phyloP scores from a whole-genome alignment of 1,140 invertebrate species.

The Nebria ingens region DNA sequence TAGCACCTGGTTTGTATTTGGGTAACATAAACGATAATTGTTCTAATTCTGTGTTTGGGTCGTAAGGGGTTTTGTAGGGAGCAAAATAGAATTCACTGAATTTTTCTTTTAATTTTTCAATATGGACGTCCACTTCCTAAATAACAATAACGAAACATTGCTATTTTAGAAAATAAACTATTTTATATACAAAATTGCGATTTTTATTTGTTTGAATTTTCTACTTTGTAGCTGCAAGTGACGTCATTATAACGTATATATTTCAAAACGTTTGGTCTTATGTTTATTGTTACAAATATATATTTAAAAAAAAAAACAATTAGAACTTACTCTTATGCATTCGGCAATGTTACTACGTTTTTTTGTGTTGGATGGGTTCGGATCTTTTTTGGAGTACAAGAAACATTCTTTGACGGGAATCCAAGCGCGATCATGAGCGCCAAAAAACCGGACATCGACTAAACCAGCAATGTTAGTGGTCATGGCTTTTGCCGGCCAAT shows the following conservation, averaged over 20 bases:
- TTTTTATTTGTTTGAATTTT: not conserved
- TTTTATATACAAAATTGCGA: not conserved
- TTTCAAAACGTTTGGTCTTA: not conserved
- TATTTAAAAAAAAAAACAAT: not conserved
- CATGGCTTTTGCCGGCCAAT: slow-evolving; percentile 91
- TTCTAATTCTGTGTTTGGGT: slow-evolving; percentile 50
- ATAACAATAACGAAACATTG: slow-evolving; percentile 20
- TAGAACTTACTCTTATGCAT: slow-evolving; percentile 41
- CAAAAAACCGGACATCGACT: slow-evolving; percentile 89
- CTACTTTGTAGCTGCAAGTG: not conserved
- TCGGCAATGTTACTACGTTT: slow-evolving; percentile 51
- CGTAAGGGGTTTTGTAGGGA: slow-evolving; percentile 56
- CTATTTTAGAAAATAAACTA: not conserved
- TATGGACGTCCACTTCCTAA: slow-evolving; percentile 62
- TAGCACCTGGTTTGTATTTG: slow-evolving; percentile 37
- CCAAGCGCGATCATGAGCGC: slow-evolving; percentile 87
- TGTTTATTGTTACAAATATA: not conserved
- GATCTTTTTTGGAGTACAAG: slow-evolving; percentile 63
- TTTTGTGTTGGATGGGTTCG: slow-evolving; percentile 42
- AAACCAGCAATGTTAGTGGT: slow-evolving; percentile 55
- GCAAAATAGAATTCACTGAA: slow-evolving; percentile 74
- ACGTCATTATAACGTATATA: not conserved
- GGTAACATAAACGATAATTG: slow-evolving; percentile 61
- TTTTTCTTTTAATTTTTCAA: slow-evolving; percentile 56
- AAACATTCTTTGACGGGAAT: slow-evolving; percentile 75